A percentile compares a stretch with the other conserved stretches of the same genome.
These are phyloP conservation scores for Scartelaos histophorus DNA, from an alignment of 2,113 vertebrate species.

Conservation along the genomic window DNA sequence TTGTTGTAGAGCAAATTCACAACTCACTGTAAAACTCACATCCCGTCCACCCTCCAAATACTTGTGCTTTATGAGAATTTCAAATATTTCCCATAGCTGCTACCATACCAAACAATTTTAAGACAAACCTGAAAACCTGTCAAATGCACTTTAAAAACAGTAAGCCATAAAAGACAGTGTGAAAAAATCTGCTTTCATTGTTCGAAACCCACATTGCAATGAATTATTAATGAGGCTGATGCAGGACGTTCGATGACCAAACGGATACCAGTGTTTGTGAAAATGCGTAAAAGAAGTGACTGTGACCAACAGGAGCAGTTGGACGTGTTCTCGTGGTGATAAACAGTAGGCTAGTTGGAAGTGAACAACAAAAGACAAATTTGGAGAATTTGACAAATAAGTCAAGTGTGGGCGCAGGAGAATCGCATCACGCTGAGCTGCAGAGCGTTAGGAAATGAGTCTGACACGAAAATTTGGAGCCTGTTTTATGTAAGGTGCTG, in stretches of 20 bases:
- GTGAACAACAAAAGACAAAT: slow-evolving; percentile 27
- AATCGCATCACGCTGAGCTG: neutral
- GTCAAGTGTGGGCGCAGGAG: neutral
- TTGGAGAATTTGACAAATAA: slow-evolving; percentile 26
- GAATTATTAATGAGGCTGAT: slow-evolving; percentile 40
- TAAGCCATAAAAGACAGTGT: neutral
- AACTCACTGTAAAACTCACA: neutral
- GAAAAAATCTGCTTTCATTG: slow-evolving; percentile 12
- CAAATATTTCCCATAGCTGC: too few relatives aligned
- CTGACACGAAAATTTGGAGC: neutral
- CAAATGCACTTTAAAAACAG: too few relatives aligned
- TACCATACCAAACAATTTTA: too few relatives aligned
- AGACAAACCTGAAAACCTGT: too few relatives aligned
- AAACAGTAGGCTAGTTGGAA: slow-evolving; percentile 48
- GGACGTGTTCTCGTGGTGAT: slow-evolving; percentile 41
- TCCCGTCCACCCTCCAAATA: too few relatives aligned
- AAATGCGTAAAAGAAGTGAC: slow-evolving; percentile 7
- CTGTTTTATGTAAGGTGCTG: too few relatives aligned
- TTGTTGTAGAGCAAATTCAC: slow-evolving; percentile 15
- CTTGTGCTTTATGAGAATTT: too few relatives aligned
- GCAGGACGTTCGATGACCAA: slow-evolving; percentile 42
- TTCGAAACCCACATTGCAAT: slow-evolving; percentile 20
- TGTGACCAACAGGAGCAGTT: slow-evolving; percentile 32
- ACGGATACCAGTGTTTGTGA: slow-evolving; percentile 28
- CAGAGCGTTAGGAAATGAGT: neutral